A percentile compares a stretch with the other conserved stretches of the same genome.
phyloP scores from a whole-genome alignment of 2,888 invertebrate species.

The Eurytoma adleriae region DNA sequence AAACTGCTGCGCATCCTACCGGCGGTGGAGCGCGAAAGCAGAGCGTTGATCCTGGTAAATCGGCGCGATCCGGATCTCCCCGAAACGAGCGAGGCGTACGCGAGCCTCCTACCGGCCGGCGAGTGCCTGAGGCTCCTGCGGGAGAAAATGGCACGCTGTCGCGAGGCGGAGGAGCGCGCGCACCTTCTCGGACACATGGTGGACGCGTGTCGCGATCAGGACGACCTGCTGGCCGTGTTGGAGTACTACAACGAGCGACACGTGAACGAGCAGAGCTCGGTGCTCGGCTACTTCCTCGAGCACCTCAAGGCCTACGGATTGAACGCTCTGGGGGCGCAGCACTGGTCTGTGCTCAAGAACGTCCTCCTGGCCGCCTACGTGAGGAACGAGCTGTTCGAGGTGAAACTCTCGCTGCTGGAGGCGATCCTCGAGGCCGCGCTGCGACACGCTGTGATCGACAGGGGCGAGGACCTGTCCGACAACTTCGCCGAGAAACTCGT shows the following conservation, averaged over 20 bases:
- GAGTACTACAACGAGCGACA: slow-evolving; percentile 65
- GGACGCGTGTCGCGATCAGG: slow-evolving; percentile 67
- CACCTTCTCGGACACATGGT: slow-evolving; percentile 62
- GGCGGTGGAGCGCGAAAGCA: neutral
- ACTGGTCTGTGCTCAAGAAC: slow-evolving; percentile 64
- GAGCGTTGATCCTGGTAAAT: neutral
- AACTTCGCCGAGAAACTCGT: slow-evolving; percentile 1
- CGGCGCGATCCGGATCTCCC: neutral
- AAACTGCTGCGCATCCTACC: slow-evolving; percentile 15
- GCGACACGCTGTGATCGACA: neutral
- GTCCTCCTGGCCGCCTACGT: slow-evolving; percentile 59
- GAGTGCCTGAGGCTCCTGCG: slow-evolving; percentile 1
- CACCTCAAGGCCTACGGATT: slow-evolving; percentile 57
- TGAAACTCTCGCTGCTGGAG: neutral
- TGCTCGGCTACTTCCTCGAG: neutral
- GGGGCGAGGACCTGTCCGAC: neutral
- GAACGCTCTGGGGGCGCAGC: slow-evolving; percentile 60
- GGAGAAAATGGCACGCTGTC: neutral
- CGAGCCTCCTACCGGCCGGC: slow-evolving; percentile 7
- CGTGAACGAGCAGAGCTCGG: slow-evolving; percentile 65
- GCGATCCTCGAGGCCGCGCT: slow-evolving; percentile 12
- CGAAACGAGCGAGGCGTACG: neutral
- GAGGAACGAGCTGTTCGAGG: slow-evolving; percentile 47
- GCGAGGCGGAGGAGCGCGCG: neutral
- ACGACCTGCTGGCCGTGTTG: slow-evolving; percentile 64